Percentiles rank a stretch among this genome's conserved stretches.
These are phyloP conservation scores for Oscheius onirici DNA, from an alignment of 2,888 invertebrate species.

Conservation along the genomic window DNA sequence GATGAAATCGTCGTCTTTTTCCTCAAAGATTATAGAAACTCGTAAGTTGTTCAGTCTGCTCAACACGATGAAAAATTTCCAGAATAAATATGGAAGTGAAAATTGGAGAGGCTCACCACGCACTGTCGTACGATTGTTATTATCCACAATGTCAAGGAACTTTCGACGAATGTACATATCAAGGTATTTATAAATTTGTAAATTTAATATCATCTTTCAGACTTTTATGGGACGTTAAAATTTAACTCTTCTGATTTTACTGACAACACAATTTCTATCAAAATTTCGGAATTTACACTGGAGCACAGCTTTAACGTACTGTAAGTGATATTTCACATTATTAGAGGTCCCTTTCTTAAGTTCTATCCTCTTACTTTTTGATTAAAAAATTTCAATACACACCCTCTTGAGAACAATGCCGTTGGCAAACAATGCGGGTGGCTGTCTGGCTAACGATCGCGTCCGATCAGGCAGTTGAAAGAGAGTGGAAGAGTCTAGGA, in stretches of 20 bases:
- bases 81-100: neutral
- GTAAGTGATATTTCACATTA: neutral
- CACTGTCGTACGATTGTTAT: constrained; percentile 3
- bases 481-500: no score
- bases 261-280: neutral
- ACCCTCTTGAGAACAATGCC: no score
- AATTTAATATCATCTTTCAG: neutral
- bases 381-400: no score
- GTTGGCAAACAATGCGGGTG: no score
- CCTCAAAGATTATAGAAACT: constrained; percentile 19
- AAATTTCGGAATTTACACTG: neutral
- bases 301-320: constrained; percentile 5
- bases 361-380: no score
- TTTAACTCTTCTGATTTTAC: neutral
- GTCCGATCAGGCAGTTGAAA: no score
- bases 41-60: neutral
- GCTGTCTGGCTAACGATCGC: no score
- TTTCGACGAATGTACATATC: constrained; percentile 7
- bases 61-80: neutral
- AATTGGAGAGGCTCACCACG: neutral
- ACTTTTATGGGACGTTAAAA: constrained; percentile 1
- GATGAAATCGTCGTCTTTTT: constrained; percentile 18
- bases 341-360: no score
- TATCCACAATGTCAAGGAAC: constrained; percentile 18
- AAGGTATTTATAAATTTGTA: constrained; percentile 5